Evolutionary conservation across 30 jellyfish, hydroid and myxozoan genomes (phyloP).

Genomic region (Aurelia aurita): DNA sequence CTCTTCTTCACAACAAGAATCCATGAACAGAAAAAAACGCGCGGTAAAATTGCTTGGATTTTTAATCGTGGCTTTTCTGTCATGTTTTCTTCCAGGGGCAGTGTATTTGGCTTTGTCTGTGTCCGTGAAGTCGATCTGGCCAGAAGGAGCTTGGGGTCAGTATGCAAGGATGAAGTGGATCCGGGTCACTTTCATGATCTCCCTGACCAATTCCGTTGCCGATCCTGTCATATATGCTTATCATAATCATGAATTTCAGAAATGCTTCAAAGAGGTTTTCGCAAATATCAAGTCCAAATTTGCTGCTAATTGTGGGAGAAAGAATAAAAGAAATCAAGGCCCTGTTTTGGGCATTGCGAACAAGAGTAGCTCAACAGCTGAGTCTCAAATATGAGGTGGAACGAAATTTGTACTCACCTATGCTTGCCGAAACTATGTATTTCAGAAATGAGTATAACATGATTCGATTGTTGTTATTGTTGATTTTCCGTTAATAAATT

Average conservation of each 20-base stretch:
- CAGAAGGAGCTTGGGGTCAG: slow-evolving; percentile 61
- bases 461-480: too few species aligned
- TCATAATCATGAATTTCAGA: slow-evolving; percentile 30
- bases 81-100: slow-evolving; percentile 24
- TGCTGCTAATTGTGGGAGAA: too few species aligned
- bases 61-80: slow-evolving; percentile 26
- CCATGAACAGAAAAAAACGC: slow-evolving; percentile 29
- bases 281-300: too few species aligned
- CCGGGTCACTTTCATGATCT: slow-evolving; percentile 29
- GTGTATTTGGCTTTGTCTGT: slow-evolving; percentile 25
- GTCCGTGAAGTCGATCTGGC: slow-evolving; percentile 17
- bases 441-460: too few species aligned
- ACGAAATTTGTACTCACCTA: too few species aligned
- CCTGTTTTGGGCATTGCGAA: too few species aligned
- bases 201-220: slow-evolving; percentile 22
- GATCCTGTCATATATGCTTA: slow-evolving; percentile 56
- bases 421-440: too few species aligned
- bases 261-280: slow-evolving; percentile 12
- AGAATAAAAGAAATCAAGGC: too few species aligned
- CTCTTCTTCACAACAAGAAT: not conserved
- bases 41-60: slow-evolving; percentile 44
- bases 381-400: too few species aligned
- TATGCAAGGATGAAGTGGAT: slow-evolving; percentile 32
- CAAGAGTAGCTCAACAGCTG: too few species aligned
- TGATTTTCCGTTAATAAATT: too few species aligned